Conservation (phyloP, 2,113 vertebrate species). For the Jaculus jaculus region DNA sequence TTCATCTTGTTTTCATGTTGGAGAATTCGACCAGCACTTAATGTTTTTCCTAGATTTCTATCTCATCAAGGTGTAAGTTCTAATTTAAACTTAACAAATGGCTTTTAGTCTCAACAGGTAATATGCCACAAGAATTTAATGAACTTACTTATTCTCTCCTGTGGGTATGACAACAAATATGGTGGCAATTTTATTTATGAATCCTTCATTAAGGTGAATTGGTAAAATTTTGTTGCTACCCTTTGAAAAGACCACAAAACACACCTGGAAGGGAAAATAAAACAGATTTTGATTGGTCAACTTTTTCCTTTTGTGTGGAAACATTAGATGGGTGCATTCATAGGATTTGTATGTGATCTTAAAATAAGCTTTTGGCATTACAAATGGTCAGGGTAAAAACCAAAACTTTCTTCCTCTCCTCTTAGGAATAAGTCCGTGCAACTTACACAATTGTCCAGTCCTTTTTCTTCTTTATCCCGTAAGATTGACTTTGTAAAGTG, state of each 20-base stretch:
- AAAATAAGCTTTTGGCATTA: not conserved
- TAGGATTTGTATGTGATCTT: not conserved
- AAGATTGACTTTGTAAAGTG: not conserved
- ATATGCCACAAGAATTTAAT: slow-evolving; percentile 5
- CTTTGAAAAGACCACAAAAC: slow-evolving; percentile 13
- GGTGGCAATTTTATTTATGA: not conserved
- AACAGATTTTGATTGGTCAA: not conserved
- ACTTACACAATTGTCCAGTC: not conserved
- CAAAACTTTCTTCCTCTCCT: not conserved
- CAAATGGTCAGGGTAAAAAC: slow-evolving; percentile 28
- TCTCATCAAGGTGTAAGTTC: not conserved
- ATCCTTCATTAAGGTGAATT: not conserved
- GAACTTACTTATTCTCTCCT: not conserved
- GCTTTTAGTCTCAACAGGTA: not conserved
- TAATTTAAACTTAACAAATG: slow-evolving; percentile 1
- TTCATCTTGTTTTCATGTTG: not conserved
- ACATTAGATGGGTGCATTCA: not conserved
- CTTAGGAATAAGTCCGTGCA: not conserved
- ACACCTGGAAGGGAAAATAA: not conserved
- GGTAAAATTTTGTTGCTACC: not conserved
- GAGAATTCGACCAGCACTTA: not conserved
- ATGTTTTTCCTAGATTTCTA: not conserved
- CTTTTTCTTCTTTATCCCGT: not conserved
- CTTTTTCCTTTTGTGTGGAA: not conserved
- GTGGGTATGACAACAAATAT: not conserved